Conservation (phyloP, 2,797 vertebrate species). For the Zenarchopterus dispar region DNA sequence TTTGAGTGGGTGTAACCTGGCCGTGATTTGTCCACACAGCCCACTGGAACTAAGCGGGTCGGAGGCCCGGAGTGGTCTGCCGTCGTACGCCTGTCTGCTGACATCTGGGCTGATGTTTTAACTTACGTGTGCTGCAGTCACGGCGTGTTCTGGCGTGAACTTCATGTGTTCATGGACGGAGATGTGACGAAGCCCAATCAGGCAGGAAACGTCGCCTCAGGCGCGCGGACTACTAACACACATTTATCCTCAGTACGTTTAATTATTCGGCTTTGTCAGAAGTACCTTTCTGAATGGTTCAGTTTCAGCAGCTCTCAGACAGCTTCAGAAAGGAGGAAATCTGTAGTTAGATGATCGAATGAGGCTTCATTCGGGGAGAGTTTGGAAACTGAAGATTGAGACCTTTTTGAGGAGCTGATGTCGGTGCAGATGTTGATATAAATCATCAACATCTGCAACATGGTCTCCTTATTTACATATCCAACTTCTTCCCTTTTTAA, state of each 20-base stretch:
- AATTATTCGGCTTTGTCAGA: background rate
- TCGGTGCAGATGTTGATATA: too few relatives aligned
- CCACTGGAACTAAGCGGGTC: slow-evolving; percentile 8
- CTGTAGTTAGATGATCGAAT: too few relatives aligned
- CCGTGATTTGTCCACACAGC: slow-evolving; percentile 2
- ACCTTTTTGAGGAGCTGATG: too few relatives aligned
- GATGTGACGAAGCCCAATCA: slow-evolving; percentile 21
- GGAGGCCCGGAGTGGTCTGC: slow-evolving; percentile 18
- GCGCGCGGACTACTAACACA: background rate
- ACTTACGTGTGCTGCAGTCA: slow-evolving; percentile 26
- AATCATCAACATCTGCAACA: too few relatives aligned
- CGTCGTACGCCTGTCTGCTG: slow-evolving; percentile 18
- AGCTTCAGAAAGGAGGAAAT: too few relatives aligned
- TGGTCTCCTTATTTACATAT: too few relatives aligned
- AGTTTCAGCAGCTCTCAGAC: too few relatives aligned
- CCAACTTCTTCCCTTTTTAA: too few relatives aligned
- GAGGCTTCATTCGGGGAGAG: too few relatives aligned
- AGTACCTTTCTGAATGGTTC: too few relatives aligned
- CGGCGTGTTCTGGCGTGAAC: background rate
- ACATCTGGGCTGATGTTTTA: slow-evolving; percentile 37
- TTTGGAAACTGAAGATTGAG: too few relatives aligned
- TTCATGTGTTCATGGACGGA: slow-evolving; percentile 10
- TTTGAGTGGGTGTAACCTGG: slow-evolving; percentile 6
- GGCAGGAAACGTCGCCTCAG: slow-evolving; percentile 2
- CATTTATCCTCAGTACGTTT: background rate